Evolutionary conservation across 2,113 vertebrate species (phyloP).

Genomic region (Tauraco erythrolophus): DNA sequence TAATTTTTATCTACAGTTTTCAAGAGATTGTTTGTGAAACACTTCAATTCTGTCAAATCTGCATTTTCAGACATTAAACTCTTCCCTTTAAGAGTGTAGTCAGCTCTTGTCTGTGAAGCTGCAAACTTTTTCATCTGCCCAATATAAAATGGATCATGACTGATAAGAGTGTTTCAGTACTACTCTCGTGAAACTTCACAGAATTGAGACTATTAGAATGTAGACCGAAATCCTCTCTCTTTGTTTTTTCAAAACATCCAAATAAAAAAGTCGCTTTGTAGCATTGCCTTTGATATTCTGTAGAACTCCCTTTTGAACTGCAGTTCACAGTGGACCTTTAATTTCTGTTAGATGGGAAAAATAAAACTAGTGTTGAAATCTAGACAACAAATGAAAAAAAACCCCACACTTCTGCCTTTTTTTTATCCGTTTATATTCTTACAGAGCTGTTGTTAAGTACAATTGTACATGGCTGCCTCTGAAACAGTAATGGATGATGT

Average conservation of each 20-base stretch:
- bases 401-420: neutral
- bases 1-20: neutral
- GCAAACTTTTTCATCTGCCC: slow-evolving; percentile 18
- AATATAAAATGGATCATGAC: neutral
- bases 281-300: neutral
- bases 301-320: neutral
- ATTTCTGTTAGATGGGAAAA: neutral
- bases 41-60: neutral
- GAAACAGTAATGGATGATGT: neutral
- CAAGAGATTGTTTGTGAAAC: slow-evolving; percentile 8
- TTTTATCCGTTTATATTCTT: neutral
- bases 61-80: neutral
- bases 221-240: neutral
- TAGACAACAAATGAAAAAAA: neutral
- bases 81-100: neutral
- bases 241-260: neutral
- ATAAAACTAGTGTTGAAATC: neutral
- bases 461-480: neutral
- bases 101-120: neutral
- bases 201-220: neutral
- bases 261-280: neutral
- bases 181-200: slow-evolving; percentile 1
- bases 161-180: neutral
- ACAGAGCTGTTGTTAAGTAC: neutral
- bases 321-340: neutral